Conservation (phyloP, 2,888 invertebrate species). For the Molorchus minor region DNA sequence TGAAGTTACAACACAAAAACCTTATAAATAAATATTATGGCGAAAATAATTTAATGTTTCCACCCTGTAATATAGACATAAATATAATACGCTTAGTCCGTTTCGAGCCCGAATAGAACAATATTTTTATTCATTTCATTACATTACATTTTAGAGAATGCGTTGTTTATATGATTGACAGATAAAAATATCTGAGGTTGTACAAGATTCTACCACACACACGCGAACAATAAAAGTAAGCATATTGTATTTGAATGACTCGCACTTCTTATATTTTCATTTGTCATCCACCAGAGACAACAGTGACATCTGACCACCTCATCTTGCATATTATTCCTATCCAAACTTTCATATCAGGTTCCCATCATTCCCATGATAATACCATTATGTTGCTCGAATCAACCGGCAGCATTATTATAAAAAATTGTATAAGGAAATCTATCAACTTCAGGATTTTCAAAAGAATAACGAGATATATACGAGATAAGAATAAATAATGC, state of each 20-base stretch:
- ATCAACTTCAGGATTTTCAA: too few species aligned
- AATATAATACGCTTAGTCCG: neutral
- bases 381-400: too few species aligned
- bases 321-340: slow-evolving; percentile 54
- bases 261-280: slow-evolving; percentile 59
- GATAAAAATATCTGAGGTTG: slow-evolving; percentile 41
- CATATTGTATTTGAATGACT: slow-evolving; percentile 56
- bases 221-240: slow-evolving; percentile 38
- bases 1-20: too few species aligned
- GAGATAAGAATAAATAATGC: too few species aligned
- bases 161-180: slow-evolving; percentile 45
- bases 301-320: slow-evolving; percentile 62
- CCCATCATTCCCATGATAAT: slow-evolving; percentile 51
- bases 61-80: too few species aligned
- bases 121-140: slow-evolving; percentile 4
- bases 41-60: too few species aligned
- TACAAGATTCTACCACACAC: slow-evolving; percentile 39
- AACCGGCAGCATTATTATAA: too few species aligned
- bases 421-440: too few species aligned
- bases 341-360: slow-evolving; percentile 44
- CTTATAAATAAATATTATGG: too few species aligned
- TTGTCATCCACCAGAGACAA: slow-evolving; percentile 60
- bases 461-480: too few species aligned
- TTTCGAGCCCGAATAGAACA: neutral
- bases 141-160: slow-evolving; percentile 34